phyloP scores from a whole-genome alignment of 2,113 vertebrate species.

The Antigone vipio region DNA sequence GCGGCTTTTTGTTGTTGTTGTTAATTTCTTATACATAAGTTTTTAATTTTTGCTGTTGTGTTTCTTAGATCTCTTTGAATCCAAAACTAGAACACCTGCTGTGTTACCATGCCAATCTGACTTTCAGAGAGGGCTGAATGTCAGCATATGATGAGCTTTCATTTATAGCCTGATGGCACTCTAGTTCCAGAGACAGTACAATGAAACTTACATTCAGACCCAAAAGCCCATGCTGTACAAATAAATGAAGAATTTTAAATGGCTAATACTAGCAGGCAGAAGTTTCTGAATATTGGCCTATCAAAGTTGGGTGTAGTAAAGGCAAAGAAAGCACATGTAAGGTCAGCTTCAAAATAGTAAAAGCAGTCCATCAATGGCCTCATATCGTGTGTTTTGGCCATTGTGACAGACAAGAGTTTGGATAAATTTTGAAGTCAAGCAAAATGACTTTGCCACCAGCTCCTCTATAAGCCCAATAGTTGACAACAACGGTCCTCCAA shows the following conservation, averaged over 20 bases:
- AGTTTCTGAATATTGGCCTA: background rate
- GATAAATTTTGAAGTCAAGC: background rate
- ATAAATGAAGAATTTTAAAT: background rate
- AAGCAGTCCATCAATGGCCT: background rate
- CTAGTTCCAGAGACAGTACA: background rate
- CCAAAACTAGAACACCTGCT: background rate
- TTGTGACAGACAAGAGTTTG: background rate
- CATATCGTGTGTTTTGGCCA: background rate
- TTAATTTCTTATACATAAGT: background rate
- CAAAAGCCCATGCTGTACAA: background rate
- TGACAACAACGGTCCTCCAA: background rate
- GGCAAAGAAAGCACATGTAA: background rate
- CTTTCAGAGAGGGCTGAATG: background rate
- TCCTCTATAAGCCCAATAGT: background rate
- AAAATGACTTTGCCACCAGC: background rate
- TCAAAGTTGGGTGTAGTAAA: background rate
- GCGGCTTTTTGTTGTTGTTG: background rate
- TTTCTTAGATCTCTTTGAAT: background rate
- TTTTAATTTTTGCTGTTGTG: slow-evolving; percentile 30
- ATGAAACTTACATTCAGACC: background rate
- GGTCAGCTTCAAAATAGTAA: background rate
- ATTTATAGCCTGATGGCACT: background rate
- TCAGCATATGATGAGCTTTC: background rate
- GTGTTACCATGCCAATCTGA: slow-evolving; percentile 24
- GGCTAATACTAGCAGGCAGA: background rate